Percentiles rank a stretch among this genome's conserved stretches.
Conservation (phyloP, 2,888 invertebrate genomes). For the Venustoraphidia nigricollis region DNA sequence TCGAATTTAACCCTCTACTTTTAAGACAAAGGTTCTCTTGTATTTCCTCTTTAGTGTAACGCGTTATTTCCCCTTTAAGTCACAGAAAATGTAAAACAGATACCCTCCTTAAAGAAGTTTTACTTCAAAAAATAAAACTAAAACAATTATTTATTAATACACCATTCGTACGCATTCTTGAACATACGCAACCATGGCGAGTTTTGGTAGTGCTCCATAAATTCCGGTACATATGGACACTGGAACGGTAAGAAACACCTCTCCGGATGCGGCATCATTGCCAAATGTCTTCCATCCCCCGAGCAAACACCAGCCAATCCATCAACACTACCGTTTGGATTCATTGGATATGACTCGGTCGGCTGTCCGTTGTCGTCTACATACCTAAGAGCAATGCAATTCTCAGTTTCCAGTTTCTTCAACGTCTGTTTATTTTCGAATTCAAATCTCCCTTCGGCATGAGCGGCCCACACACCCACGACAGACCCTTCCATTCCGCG, state of each 20-base stretch:
- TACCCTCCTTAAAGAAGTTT: background rate
- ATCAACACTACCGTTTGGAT: slow-evolving; percentile 81
- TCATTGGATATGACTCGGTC: slow-evolving; percentile 78
- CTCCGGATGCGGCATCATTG: slow-evolving; percentile 99
- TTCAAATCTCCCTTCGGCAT: slow-evolving; percentile 80
- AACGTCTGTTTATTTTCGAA: slow-evolving; percentile 36
- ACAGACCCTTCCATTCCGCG: slow-evolving; percentile 73
- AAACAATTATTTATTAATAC: slow-evolving; percentile 14
- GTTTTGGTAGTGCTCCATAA: slow-evolving; percentile 33
- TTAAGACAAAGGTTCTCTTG: too few species aligned
- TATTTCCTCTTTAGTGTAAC: too few species aligned
- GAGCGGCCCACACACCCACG: slow-evolving; percentile 93
- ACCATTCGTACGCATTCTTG: slow-evolving; percentile 72
- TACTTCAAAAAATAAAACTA: background rate
- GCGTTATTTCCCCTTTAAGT: too few species aligned
- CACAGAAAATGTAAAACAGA: too few species aligned
- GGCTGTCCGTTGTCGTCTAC: slow-evolving; percentile 63
- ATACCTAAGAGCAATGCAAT: slow-evolving; percentile 66
- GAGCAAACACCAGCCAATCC: slow-evolving; percentile 88
- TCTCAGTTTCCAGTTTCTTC: slow-evolving; percentile 31
- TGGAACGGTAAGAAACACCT: slow-evolving; percentile 82
- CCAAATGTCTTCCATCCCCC: slow-evolving; percentile 80
- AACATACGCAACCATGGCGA: slow-evolving; percentile 91
- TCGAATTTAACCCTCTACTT: too few species aligned
- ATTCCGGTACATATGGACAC: slow-evolving; percentile 55